Percentiles rank a stretch among this genome's conserved stretches.
These are phyloP conservation scores for Hydractinia echinata DNA, from an alignment of 30 jellyfish, hydroid and myxozoan genomes.

Conservation along the genomic window DNA sequence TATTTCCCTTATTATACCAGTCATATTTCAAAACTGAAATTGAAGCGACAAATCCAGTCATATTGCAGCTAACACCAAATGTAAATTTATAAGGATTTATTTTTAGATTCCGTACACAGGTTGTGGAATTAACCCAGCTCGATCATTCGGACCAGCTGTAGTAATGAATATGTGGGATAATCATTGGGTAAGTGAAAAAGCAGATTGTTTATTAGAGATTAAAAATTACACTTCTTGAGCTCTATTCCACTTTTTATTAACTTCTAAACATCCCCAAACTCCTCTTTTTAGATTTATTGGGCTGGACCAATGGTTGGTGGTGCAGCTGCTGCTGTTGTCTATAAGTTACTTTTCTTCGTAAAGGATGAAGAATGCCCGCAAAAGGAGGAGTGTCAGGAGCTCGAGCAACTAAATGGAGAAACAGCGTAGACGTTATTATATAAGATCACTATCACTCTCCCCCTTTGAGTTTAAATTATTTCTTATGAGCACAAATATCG, in stretches of 20 bases:
- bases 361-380: background rate
- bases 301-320: background rate
- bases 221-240: background rate
- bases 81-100: background rate
- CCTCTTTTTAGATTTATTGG: background rate
- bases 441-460: no score
- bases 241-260: no score
- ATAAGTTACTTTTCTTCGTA: background rate
- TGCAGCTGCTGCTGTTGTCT: background rate
- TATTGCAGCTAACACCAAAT: no score
- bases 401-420: no score
- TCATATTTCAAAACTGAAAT: no score
- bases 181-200: slow-evolving; percentile 11
- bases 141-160: slow-evolving; percentile 27
- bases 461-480: no score
- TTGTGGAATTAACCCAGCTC: slow-evolving; percentile 8
- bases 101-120: slow-evolving; percentile 17
- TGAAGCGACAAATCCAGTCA: no score
- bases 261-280: no score
- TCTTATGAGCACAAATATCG: no score
- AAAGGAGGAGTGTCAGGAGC: no score
- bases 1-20: no score
- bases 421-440: no score
- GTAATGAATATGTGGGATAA: background rate
- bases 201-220: background rate